Evolutionary conservation across 2,888 invertebrate genomes (phyloP), one percentile per base, ranked within the genome.

Genomic region (Octodonta nipae): DNA sequence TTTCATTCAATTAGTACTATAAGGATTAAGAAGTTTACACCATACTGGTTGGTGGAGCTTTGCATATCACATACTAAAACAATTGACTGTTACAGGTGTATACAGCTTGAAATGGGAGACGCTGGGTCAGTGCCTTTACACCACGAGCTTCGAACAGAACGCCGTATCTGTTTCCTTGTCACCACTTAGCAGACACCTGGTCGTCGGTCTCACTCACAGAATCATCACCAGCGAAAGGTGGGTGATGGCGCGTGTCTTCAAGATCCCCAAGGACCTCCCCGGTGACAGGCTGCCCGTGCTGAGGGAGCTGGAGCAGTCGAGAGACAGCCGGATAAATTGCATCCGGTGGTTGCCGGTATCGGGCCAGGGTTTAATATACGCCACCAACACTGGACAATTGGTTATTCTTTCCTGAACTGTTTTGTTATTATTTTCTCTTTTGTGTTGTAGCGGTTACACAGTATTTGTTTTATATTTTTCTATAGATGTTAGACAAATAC

Each of bases 141-240:
- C 78, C n/a, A 79, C 77, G 4, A 72, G 71, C 53, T 70, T 80
- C 42, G 79, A 80, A 50, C 80, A 82, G 49, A 78, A 78, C 56
- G 85, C 83, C 2, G 81, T 87, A 29, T 86, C 86, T 1, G 78
- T 87, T 24, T 83, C 84, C 38, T 65, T 88, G 41, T 86, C 86
- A n/a, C 86, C 87, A 2, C 73, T 80, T 8, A 75, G 75, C 41
- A 71, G 80, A 14, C 81, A 84, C 60, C 66, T 87, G 15, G 70
- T 86, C 26, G 84, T 87, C 14, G 87, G 87, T 8, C 66, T 86
- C 22, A 83, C 82, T 36, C 74, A 78, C 17, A 66, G 77, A 1
- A 65, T 74, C 25, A 66, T 71, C 37, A 67, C 70, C 8, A 68
- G 66, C 50, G 67, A 70, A 26, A 55, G 40, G 10, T 40, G 40